Conservation (phyloP, 2,888 invertebrate species). For the Eupithecia dodoneata region DNA sequence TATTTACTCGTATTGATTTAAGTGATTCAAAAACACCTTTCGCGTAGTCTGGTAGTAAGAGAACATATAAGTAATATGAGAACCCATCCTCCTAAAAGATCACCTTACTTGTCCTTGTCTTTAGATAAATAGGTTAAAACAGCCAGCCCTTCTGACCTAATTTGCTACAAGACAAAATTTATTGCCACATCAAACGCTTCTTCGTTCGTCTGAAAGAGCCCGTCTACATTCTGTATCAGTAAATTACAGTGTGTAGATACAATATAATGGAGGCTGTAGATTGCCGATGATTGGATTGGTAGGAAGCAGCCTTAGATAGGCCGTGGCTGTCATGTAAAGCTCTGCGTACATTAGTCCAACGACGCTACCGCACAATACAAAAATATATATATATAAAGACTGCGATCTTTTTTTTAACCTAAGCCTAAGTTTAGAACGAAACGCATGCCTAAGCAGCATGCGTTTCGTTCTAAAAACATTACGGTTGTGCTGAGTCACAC, state of each 20-base stretch:
- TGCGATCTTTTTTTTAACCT: no score
- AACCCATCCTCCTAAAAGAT: not conserved
- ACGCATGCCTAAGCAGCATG: no score
- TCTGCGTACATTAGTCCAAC: no score
- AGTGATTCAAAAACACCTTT: no score
- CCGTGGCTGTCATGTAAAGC: not conserved
- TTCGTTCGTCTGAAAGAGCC: constrained; percentile 18
- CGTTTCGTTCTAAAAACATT: no score
- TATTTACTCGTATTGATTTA: no score
- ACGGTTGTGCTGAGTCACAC: no score
- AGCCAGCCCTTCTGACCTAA: constrained; percentile 5
- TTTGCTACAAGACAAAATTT: constrained; percentile 42
- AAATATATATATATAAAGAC: no score
- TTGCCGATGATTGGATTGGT: not conserved
- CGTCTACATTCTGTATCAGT: not conserved
- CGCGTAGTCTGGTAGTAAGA: not conserved
- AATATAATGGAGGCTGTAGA: not conserved
- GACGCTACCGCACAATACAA: no score
- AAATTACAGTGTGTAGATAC: not conserved
- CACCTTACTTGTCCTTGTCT: not conserved
- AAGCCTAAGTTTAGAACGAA: no score
- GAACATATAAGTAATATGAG: not conserved
- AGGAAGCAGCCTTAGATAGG: not conserved
- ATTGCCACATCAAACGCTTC: constrained; percentile 34
- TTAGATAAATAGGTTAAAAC: not conserved